A percentile compares a stretch with the other conserved stretches of the same genome.
These are phyloP conservation scores for Drosophila emarginata DNA, from an alignment of 2,888 invertebrate genomes.

Conservation along the genomic window DNA sequence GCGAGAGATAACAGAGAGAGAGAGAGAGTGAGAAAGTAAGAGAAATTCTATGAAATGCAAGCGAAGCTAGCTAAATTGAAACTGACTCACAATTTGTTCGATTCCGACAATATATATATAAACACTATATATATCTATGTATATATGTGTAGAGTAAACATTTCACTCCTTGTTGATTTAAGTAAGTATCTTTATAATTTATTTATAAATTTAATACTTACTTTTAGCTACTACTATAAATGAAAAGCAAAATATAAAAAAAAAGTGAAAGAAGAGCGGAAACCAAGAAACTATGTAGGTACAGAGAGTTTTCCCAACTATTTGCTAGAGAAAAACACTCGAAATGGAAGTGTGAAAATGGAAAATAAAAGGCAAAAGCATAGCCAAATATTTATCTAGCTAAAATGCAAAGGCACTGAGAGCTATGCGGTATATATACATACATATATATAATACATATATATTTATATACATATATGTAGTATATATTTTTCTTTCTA, in stretches of 20 bases:
- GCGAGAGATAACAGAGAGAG: not conserved
- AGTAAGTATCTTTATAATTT: constrained; percentile 4
- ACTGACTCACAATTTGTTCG: constrained; percentile 5
- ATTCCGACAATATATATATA: not conserved
- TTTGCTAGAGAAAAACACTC: constrained; percentile 9
- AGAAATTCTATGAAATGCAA: not conserved
- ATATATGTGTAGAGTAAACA: not conserved
- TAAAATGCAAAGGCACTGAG: constrained; percentile 65
- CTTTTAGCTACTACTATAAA: constrained; percentile 12
- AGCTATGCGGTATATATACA: constrained; percentile 18
- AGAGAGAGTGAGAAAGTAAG: not conserved
- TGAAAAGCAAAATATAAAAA: constrained; percentile 10
- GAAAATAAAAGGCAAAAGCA: constrained; percentile 42
- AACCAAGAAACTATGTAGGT: constrained; percentile 39
- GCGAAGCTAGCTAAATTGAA: constrained; percentile 9
- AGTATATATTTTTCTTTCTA: not conserved
- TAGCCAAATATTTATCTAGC: constrained; percentile 67
- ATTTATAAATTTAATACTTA: constrained; percentile 29
- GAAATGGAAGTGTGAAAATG: constrained; percentile 28
- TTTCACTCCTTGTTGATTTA: not conserved
- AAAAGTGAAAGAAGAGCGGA: not conserved
- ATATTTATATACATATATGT: constrained; percentile 10
- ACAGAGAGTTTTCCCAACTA: constrained; percentile 23
- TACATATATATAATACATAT: constrained; percentile 8
- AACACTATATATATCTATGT: not conserved